Evolutionary conservation across 2,113 vertebrate genomes (phyloP), one percentile per base, ranked within the genome.

Genomic region (Platanista minor): DNA sequence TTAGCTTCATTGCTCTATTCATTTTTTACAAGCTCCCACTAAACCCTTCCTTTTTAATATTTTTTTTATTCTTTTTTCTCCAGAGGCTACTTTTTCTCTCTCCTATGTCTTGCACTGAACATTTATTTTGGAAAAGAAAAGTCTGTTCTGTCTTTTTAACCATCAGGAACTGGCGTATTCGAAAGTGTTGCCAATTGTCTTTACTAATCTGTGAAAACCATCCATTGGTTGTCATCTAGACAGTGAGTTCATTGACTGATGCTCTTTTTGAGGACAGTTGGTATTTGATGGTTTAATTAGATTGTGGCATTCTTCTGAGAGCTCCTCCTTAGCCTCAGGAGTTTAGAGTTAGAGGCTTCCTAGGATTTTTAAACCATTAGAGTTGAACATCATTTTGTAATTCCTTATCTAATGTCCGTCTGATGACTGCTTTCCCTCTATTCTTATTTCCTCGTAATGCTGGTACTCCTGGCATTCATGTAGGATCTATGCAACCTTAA

Each of bases 1-100:
- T 91, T 74, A 89, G 82, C 59, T 80, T 96, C 83, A 66, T 39
- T 64, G 95, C 78, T 74, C 71, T 88, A 89, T 88, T 90, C 41
- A 78, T 69, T 94, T 94, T 93, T 96, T 83, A 95, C 33, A 83
- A 67, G 11, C 29, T 74, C 7, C 14, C 29, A 81, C 20, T 20
- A 87, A 85, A 5, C 43, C 27, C 13, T 29, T 61, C 33, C 61
- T 36, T 49, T 96, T 89, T 75, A 46, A 81, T 71, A 29, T 43
- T 66, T 10, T 77, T 77, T 97, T 90, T 54, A 82, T 92, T 81
- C 31, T 57, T 92, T 52, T 39, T 82, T 86, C 82, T 93, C 84
- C 14, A 36, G 87, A 88, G 75, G n/a, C 84, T 43, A 85, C 6
- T 90, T 96, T 89, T 88, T 67, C 46, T 88, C 39, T 89, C 91